Base-by-base conservation (phyloP, 2,888 invertebrate species). In the Loripinus fragilis region DNA sequence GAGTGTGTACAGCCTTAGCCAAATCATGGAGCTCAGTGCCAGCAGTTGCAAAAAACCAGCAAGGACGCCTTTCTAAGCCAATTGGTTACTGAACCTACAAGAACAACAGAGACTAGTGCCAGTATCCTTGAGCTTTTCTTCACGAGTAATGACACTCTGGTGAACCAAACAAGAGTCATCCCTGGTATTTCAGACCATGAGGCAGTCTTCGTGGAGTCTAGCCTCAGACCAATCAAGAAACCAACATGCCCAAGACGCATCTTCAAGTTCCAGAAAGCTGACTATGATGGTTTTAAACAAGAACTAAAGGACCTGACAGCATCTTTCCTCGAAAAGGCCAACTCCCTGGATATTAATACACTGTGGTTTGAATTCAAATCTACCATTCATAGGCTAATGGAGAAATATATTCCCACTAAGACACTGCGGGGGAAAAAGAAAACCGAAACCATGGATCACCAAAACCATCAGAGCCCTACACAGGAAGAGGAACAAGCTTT, bases 361-460 rank as follows among this genome's bases (percentile, higher is more conserved):
- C 20, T 41, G 23, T 65, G 65, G 65, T 5, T 1, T 23, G 7
- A 38, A 33, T 65, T 65, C 35, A 12, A 23, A 7, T 12, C 20
- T n/a, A 15, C 20, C 2, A 35, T 23, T 7, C 20, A 15, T 20
- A 65, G 7, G 12, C 35, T 69, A 30, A 69, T 48, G 69, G 20
- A 69, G 10, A 69, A 69, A 20, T 33, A 69, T n/a, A 80, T 76
- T 0, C 76, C 52, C 2, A 55, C 72, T 1, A 76, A 76, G 33
- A 38, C 38, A 8, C 20, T 52, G 1, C 25, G 76, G 1, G 72
- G 69, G 38, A 55, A 28, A 15, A 52, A 70, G 23, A 60, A 48
- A 15, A 52, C 25, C 38, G 52, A 70, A n/a, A 42, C 55, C 71
- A 10, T 78, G 70, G 71, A 66, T 70, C 2, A 35, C 74, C 35